phyloP scores from a whole-genome alignment of 2,888 invertebrate genomes.

The Kryphioiulus occultus region DNA sequence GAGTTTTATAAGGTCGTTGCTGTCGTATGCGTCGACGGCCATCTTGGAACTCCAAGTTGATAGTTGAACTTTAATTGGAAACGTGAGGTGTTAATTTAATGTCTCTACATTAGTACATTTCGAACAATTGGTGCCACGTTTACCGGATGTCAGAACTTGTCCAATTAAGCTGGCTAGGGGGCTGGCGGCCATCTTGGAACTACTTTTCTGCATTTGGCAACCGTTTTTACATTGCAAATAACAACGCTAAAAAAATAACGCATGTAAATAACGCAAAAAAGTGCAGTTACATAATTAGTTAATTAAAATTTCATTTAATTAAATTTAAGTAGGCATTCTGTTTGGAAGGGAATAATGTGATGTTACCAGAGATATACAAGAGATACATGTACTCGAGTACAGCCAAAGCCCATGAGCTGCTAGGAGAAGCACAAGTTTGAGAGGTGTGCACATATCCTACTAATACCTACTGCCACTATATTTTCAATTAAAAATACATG shows the following conservation, averaged over 20 bases:
- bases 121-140: background rate
- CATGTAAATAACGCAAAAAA: too few species aligned
- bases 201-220: background rate
- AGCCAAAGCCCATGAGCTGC: too few species aligned
- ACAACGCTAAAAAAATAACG: too few species aligned
- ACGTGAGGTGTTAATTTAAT: background rate
- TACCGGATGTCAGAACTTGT: background rate
- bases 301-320: too few species aligned
- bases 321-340: too few species aligned
- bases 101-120: background rate
- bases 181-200: background rate
- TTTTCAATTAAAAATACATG: background rate
- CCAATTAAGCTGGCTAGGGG: background rate
- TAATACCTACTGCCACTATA: too few species aligned
- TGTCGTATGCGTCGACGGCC: background rate
- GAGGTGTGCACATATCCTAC: too few species aligned
- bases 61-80: background rate
- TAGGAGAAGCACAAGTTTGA: too few species aligned
- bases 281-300: too few species aligned
- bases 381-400: too few species aligned
- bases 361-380: too few species aligned
- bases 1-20: background rate
- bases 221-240: background rate
- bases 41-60: background rate
- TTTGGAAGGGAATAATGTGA: too few species aligned